A percentile compares a stretch with the other conserved stretches of the same genome.
phyloP scores from a whole-genome alignment of 2,797 vertebrate genomes.

The Centroberyx gerrardi region DNA sequence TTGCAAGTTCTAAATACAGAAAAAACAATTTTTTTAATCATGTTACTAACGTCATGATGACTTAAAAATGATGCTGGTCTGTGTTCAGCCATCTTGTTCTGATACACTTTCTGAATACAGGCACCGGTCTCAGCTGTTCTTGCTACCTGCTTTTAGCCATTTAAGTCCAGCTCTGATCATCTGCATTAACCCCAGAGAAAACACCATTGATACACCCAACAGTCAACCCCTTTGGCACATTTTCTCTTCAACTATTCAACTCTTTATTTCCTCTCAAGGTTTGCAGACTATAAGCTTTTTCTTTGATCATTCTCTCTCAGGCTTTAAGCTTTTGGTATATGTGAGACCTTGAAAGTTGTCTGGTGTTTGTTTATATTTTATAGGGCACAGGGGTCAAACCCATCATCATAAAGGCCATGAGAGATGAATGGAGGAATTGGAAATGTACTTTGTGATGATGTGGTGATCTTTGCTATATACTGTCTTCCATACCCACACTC shows the following conservation, averaged over 20 bases:
- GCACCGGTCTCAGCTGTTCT: conserved; percentile 16
- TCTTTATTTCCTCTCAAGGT: conserved; percentile 66
- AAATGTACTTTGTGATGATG: conserved; percentile 57
- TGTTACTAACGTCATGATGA: too few relatives aligned
- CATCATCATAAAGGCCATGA: conserved; percentile 52
- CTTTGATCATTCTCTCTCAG: conserved; percentile 59
- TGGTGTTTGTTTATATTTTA: conserved; percentile 46
- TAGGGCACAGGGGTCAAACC: conserved; percentile 56
- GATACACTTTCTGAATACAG: conserved; percentile 16
- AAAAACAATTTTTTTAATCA: too few relatives aligned
- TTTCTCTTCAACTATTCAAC: too few relatives aligned
- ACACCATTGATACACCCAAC: conserved; percentile 19
- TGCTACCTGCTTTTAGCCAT: conserved; percentile 12
- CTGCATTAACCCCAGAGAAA: conserved; percentile 48
- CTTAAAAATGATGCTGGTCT: too few relatives aligned
- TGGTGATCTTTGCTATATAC: conserved; percentile 45
- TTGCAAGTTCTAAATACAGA: too few relatives aligned
- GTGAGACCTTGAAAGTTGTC: conserved; percentile 64
- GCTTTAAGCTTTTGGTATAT: conserved; percentile 53
- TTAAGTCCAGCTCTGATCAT: conserved; percentile 31
- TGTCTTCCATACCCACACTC: conserved; percentile 37
- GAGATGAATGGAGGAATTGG: conserved; percentile 51
- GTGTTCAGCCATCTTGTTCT: neutral
- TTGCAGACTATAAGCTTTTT: conserved; percentile 53
- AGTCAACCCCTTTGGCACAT: conserved; percentile 26